A percentile compares a stretch with the other conserved stretches of the same genome.
phyloP scores from a whole-genome alignment of 92 coral and sea anemone species.

The Paragorgia papillata region DNA sequence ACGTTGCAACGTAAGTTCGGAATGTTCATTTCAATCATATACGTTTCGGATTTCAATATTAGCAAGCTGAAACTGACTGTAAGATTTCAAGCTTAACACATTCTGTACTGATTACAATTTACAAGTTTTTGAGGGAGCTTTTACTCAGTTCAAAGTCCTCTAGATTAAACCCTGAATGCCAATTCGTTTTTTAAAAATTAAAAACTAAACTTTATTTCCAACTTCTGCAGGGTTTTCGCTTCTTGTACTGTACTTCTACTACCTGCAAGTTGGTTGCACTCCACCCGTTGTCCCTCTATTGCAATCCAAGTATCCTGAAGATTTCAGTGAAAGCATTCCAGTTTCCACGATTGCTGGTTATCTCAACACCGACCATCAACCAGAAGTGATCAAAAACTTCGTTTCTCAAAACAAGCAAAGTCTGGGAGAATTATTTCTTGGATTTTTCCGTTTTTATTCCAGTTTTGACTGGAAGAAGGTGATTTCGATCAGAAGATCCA shows the following conservation, averaged over 20 bases:
- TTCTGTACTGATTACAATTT: too few relatives aligned
- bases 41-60: too few relatives aligned
- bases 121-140: too few relatives aligned
- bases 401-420: conserved; percentile 55
- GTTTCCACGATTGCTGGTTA: conserved; percentile 44
- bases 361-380: conserved; percentile 48
- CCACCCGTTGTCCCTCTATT: conserved; percentile 61
- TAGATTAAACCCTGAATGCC: too few relatives aligned
- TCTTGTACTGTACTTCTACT: conserved; percentile 59
- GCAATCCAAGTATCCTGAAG: conserved; percentile 40
- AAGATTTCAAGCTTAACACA: too few relatives aligned
- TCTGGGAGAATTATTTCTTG: conserved; percentile 75
- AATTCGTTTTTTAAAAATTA: too few relatives aligned
- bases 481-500: conserved; percentile 41
- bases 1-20: too few relatives aligned
- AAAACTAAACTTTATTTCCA: background rate
- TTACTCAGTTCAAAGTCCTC: too few relatives aligned
- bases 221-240: conserved; percentile 56
- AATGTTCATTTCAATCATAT: too few relatives aligned
- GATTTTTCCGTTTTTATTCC: conserved; percentile 74
- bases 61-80: too few relatives aligned
- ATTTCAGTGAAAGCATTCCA: conserved; percentile 36
- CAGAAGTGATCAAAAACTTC: conserved; percentile 36
- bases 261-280: conserved; percentile 68
- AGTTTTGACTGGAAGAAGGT: conserved; percentile 60